These are phyloP conservation scores for Eurystomus gularis DNA, from an alignment of 2,113 vertebrate genomes.

Conservation along the genomic window DNA sequence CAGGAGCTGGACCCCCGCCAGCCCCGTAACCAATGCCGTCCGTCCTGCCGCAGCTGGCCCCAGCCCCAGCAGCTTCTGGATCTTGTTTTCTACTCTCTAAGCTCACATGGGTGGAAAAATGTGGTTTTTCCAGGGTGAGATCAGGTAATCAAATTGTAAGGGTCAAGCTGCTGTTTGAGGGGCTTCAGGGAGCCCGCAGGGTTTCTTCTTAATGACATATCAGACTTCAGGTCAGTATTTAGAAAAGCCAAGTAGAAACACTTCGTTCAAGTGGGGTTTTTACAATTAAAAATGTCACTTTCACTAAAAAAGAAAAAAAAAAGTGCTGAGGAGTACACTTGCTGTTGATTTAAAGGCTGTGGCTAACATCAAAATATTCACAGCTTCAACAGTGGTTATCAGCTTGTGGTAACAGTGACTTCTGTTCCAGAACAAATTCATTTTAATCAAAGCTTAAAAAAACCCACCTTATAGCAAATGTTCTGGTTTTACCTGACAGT, in stretches of 20 bases:
- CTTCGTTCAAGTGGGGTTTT: not conserved
- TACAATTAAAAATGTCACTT: not conserved
- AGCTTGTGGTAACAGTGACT: not conserved
- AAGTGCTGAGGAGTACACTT: not conserved
- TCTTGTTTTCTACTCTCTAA: not conserved
- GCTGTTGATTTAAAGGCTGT: not conserved
- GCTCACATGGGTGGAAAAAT: not conserved
- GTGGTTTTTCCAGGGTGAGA: not conserved
- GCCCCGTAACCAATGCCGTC: constrained; percentile 16
- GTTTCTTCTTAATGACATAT: not conserved
- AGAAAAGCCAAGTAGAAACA: not conserved
- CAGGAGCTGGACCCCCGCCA: constrained; percentile 5
- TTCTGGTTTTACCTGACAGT: not conserved
- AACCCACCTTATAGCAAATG: not conserved
- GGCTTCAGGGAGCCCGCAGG: not conserved
- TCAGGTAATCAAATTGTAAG: not conserved
- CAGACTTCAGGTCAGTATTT: not conserved
- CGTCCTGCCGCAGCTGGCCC: not conserved
- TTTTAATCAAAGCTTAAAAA: not conserved
- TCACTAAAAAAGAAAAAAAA: not conserved
- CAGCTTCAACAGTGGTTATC: not conserved
- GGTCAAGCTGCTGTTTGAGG: not conserved
- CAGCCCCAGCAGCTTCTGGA: not conserved
- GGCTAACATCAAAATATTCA: not conserved
- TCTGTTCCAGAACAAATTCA: not conserved